Evolutionary conservation across 2,113 vertebrate species (phyloP).

Genomic region (Peromyscus polionotus): DNA sequence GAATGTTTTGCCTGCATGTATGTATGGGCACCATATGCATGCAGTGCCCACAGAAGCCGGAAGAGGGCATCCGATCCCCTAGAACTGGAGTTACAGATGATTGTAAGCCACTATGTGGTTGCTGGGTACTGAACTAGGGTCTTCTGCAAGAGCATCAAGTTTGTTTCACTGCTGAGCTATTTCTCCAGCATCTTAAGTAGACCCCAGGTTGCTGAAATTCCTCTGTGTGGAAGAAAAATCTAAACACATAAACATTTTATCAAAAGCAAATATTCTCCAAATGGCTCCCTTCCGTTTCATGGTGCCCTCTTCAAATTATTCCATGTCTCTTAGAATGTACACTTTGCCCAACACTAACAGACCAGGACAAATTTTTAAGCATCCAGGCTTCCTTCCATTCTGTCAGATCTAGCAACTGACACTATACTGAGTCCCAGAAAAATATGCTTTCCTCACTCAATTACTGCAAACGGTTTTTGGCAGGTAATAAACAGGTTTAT

Average conservation of each 20-base stretch:
- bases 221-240: constrained; percentile 38
- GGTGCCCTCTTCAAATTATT: constrained; percentile 33
- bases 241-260: constrained; percentile 28
- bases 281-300: neutral
- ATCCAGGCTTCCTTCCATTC: constrained; percentile 1
- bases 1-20: neutral
- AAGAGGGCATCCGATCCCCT: neutral
- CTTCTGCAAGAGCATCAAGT: neutral
- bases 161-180: neutral
- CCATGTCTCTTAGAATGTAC: constrained; percentile 31
- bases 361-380: constrained; percentile 20
- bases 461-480: neutral
- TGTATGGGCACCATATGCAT: no score
- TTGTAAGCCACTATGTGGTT: neutral
- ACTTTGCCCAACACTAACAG: constrained; percentile 2
- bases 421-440: neutral
- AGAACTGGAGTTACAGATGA: neutral
- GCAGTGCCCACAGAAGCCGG: neutral
- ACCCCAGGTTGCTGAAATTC: constrained; percentile 41
- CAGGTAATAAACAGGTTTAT: constrained; percentile 19
- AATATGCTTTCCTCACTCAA: constrained; percentile 7
- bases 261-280: constrained; percentile 40
- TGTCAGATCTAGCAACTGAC: neutral
- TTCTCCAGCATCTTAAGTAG: neutral
- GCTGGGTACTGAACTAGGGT: neutral